A percentile compares a stretch with the other conserved stretches of the same genome.
phyloP scores from a whole-genome alignment of 2,113 vertebrate genomes.

The Phasianus colchicus region DNA sequence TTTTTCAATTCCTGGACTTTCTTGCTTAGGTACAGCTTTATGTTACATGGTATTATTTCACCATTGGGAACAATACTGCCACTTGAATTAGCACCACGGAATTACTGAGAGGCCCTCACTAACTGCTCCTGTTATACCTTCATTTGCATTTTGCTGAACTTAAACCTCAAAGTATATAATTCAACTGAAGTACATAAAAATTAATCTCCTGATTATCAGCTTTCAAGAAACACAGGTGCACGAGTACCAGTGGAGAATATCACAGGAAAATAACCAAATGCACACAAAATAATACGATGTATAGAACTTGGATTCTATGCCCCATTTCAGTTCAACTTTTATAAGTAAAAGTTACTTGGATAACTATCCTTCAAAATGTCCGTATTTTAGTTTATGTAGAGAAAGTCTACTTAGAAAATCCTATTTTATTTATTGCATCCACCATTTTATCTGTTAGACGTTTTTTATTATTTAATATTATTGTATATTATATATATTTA shows the following conservation, averaged over 20 bases:
- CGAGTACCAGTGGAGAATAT: background rate
- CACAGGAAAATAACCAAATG: background rate
- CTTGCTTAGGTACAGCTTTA: background rate
- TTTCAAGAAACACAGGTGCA: slow-evolving; percentile 15
- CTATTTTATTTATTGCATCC: background rate
- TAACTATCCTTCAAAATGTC: background rate
- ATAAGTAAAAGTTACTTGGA: background rate
- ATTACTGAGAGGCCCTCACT: background rate
- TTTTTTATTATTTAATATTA: background rate
- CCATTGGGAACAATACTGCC: background rate
- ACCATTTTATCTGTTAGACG: background rate
- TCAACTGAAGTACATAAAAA: background rate
- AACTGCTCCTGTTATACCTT: background rate
- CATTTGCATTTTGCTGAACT: slow-evolving; percentile 34
- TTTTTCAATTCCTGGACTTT: background rate
- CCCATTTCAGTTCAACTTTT: background rate
- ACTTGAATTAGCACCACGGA: background rate
- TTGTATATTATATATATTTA: background rate
- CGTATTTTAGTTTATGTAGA: background rate
- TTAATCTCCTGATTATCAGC: slow-evolving; percentile 35
- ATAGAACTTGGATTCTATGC: background rate
- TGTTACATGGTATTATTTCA: background rate
- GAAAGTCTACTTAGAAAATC: background rate
- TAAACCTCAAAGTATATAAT: slow-evolving; percentile 6
- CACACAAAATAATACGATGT: background rate